Evolutionary conservation across 1,140 invertebrate genomes (phyloP).

Genomic region (Campodea augens): DNA sequence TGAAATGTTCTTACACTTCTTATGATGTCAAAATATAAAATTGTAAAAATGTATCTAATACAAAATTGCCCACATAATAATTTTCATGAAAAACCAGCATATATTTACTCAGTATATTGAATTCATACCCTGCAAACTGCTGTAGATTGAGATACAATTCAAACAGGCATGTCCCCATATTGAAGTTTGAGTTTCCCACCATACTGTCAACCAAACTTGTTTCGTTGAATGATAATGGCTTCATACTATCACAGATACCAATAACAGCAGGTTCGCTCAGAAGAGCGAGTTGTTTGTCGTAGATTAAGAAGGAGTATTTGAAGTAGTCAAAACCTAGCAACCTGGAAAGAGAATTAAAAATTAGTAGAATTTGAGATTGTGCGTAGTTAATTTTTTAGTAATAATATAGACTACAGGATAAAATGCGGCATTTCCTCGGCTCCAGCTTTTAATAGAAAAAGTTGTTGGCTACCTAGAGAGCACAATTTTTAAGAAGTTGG

Average conservation of each 20-base stretch:
- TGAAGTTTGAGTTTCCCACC: conserved; percentile 32
- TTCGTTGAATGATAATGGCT: conserved; percentile 30
- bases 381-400: no score
- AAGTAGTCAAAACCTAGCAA: conserved; percentile 25
- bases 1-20: no score
- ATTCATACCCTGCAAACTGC: conserved; percentile 48
- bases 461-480: no score
- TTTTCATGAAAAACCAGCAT: neutral
- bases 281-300: conserved; percentile 14
- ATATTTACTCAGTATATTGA: no score
- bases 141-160: conserved; percentile 77
- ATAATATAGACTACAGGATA: no score
- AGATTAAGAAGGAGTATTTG: conserved; percentile 17
- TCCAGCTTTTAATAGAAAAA: no score
- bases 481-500: no score
- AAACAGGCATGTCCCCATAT: conserved; percentile 68
- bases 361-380: no score
- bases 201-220: conserved; percentile 22
- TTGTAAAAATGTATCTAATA: neutral
- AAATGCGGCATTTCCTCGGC: no score
- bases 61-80: neutral
- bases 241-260: conserved; percentile 49
- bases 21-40: no score
- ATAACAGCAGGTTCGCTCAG: conserved; percentile 45
- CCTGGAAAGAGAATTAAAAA: conserved; percentile 18